Evolutionary conservation across 2,888 invertebrate species (phyloP).

Genomic region (Zeuzera pyrina): DNA sequence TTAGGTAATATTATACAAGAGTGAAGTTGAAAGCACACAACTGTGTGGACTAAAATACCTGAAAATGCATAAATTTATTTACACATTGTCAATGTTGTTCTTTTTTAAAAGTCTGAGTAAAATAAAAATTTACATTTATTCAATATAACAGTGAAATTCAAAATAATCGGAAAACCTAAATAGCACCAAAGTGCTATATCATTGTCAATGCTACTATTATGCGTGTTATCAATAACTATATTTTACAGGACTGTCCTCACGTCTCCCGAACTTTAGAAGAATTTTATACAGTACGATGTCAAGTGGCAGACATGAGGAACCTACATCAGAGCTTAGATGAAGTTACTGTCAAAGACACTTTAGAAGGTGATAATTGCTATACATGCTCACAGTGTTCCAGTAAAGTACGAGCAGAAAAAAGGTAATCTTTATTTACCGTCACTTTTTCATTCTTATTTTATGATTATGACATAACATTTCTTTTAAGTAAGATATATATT

Average conservation of each 20-base stretch:
- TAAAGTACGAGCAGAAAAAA: conserved; percentile 95
- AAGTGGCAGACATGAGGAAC: conserved; percentile 97
- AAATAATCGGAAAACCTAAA: no score
- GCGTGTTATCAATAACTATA: no score
- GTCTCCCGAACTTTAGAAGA: conserved; percentile 95
- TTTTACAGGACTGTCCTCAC: conserved; percentile 88
- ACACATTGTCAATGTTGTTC: no score
- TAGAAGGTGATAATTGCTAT: conserved; percentile 98
- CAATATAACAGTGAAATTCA: no score
- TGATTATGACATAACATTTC: neutral
- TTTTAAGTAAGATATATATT: neutral
- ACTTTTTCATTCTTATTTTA: neutral
- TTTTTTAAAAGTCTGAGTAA: no score
- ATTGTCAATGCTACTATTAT: no score
- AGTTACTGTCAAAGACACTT: conserved; percentile 96
- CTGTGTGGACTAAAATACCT: no score
- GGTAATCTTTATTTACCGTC: conserved; percentile 48
- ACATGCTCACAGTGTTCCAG: conserved; percentile 96
- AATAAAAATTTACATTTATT: no score
- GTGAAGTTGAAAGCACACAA: no score
- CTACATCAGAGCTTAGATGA: conserved; percentile 95
- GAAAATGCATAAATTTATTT: no score
- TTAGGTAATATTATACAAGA: no score
- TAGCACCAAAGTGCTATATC: no score
- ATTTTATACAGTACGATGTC: conserved; percentile 96